phyloP scores from a whole-genome alignment of 2,888 invertebrate genomes.

The Phorcus lineatus region DNA sequence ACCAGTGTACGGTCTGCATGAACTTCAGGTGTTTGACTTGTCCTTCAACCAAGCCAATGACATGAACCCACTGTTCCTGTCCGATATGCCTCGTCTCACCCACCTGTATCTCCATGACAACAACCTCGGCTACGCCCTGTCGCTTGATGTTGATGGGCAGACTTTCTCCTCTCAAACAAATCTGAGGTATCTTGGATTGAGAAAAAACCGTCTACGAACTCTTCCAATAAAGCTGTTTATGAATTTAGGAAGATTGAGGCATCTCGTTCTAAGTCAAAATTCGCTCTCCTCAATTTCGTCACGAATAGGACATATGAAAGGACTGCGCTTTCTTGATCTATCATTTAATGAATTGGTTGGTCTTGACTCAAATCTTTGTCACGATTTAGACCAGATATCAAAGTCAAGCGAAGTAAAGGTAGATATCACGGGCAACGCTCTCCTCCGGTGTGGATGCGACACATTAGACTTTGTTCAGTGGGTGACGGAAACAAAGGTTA shows the following conservation, averaged over 20 bases:
- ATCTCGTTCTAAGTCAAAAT: background rate
- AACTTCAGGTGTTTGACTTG: constrained; percentile 2
- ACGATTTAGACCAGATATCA: background rate
- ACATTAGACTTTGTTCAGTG: constrained; percentile 5
- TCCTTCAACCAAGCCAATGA: constrained; percentile 14
- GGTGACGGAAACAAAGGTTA: background rate
- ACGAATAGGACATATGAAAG: background rate
- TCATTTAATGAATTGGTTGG: background rate
- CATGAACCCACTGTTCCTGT: constrained; percentile 4
- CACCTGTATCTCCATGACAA: constrained; percentile 27
- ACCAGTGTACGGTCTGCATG: background rate
- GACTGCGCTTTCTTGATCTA: constrained; percentile 2
- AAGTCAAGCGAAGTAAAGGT: background rate
- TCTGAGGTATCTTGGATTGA: background rate
- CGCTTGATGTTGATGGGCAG: background rate
- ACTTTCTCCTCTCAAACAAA: background rate
- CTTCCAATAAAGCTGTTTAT: background rate
- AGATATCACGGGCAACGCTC: background rate
- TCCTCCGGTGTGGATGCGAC: background rate
- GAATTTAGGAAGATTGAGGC: background rate
- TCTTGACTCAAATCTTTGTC: background rate
- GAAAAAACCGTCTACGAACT: background rate
- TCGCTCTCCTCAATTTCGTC: background rate
- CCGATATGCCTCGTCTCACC: constrained; percentile 20
- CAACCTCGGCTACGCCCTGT: constrained; percentile 13